A percentile compares a stretch with the other conserved stretches of the same genome.
Conservation (phyloP, 2,888 invertebrate genomes). For the Camponotus fellah region DNA sequence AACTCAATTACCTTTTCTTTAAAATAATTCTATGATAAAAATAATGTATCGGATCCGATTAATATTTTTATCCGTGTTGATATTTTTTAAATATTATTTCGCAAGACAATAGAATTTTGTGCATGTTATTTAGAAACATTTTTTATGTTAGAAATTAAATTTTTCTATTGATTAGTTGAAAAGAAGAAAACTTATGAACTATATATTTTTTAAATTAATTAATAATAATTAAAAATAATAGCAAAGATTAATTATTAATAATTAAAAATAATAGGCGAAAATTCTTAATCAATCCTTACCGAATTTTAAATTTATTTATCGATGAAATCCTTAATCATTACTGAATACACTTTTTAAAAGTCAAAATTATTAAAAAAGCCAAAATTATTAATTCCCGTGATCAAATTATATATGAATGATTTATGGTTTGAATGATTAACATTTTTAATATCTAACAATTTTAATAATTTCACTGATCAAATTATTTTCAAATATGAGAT, state of each 20-base stretch:
- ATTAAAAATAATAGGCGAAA: background rate
- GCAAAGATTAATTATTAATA: background rate
- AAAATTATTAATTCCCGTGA: constrained; percentile 1
- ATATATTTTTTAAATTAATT: background rate
- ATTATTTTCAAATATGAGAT: background rate
- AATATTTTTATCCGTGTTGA: background rate
- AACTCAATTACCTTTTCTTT: constrained; percentile 17
- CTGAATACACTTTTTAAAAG: background rate
- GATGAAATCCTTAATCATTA: background rate
- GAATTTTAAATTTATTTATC: background rate
- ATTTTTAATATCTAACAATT: background rate
- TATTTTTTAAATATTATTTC: background rate
- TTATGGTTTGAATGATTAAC: background rate
- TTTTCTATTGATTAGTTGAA: background rate
- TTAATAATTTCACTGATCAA: background rate
- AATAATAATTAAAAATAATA: background rate
- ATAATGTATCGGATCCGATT: background rate
- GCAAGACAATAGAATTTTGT: background rate
- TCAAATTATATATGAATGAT: background rate
- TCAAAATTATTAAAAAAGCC: no score
- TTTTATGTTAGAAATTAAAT: background rate
- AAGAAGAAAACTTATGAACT: background rate
- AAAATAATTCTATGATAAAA: constrained; percentile 4
- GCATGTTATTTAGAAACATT: background rate
- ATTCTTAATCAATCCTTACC: background rate